Evolutionary conservation across 2,888 invertebrate species (phyloP).

Genomic region (Mythimna loreyi): DNA sequence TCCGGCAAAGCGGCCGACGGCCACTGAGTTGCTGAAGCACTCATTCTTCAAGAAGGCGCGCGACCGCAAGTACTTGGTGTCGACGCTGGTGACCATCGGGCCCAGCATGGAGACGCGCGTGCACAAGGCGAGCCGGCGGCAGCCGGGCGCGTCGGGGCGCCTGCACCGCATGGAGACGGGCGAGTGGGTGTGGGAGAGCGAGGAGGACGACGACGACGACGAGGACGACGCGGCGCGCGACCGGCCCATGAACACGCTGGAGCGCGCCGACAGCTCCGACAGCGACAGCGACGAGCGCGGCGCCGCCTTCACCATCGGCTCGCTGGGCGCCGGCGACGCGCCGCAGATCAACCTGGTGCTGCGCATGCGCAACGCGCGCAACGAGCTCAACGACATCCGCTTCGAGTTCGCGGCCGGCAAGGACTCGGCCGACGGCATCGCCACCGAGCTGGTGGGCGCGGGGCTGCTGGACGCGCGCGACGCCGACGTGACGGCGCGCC

Average conservation of each 20-base stretch:
- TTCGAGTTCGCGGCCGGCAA: constrained; percentile 99
- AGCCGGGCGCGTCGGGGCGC: constrained; percentile 96
- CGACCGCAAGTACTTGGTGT: constrained; percentile 97
- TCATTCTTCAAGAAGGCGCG: constrained; percentile 99
- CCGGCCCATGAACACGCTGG: constrained; percentile 92
- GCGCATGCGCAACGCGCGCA: constrained; percentile 97
- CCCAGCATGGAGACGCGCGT: constrained; percentile 98
- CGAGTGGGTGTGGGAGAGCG: constrained; percentile 99
- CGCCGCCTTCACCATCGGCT: constrained; percentile 81
- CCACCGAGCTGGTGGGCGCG: constrained; percentile 99
- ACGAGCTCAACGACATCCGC: constrained; percentile 99
- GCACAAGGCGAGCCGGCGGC: constrained; percentile 95
- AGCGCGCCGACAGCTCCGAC: constrained; percentile 91
- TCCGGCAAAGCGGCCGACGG: constrained; percentile 98
- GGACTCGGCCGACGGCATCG: constrained; percentile 98
- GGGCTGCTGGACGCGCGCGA: constrained; percentile 98
- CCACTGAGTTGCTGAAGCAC: constrained; percentile 98
- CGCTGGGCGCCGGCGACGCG: constrained; percentile 80
- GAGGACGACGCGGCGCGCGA: constrained; percentile 89
- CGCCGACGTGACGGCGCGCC: constrained; percentile 97
- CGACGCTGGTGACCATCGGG: constrained; percentile 96
- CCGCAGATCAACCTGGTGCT: constrained; percentile 95
- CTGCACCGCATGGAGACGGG: constrained; percentile 98
- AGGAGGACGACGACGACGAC: constrained; percentile 94
- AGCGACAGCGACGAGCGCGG: constrained; percentile 88